Base-by-base conservation (phyloP, 2,888 invertebrate species). In the Opisthograptis luteolata region DNA sequence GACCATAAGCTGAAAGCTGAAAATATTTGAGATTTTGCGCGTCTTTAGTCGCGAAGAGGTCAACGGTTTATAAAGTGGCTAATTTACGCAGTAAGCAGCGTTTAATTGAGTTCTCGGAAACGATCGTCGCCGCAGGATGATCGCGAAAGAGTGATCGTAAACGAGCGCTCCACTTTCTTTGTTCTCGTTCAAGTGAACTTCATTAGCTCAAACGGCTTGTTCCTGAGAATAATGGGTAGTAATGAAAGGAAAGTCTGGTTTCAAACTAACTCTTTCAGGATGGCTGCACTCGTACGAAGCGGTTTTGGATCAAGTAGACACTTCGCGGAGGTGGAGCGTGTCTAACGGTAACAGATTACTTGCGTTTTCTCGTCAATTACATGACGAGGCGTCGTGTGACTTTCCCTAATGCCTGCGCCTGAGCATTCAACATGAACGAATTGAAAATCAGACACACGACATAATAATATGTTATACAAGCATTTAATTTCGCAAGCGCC, bases 71-170 rank as follows among this genome's bases (percentile, higher is more conserved):
- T 35, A 19, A 35, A 50, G 22, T 44, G 35, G 40, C 25, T 45
- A 35, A 51, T 51, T 50, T 34, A 39, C 35, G 27, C 44, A 35
- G 39, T 13, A 30, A 44, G 50, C 34, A 24, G 34, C 22, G 30
- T 15, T 31, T 50, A 45, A 51, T 44, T 48, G 46, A 51, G 48
- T 57, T 53, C 55, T 53, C 40, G 30, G 60, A 55, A 60, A 39
- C 44, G 15, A 35, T 7, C 19, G 24, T 24, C 22, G 13, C 22
- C n/a, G 5, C 35, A 25, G 22, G 31, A 30, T n/a, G 19, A 22
- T 17, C 31, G 48, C 48, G 4, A 22, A 25, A 20, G 41, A 37
- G 36, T 13, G 45, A 30, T 39, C 47, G 44, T 51, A 56, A 54
- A 50, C 52, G 46, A 39, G 20, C 19, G 22, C 15, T 37, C 47